Conservation (phyloP, 2,113 vertebrate genomes). For the Rhinichthys klamathensis region DNA sequence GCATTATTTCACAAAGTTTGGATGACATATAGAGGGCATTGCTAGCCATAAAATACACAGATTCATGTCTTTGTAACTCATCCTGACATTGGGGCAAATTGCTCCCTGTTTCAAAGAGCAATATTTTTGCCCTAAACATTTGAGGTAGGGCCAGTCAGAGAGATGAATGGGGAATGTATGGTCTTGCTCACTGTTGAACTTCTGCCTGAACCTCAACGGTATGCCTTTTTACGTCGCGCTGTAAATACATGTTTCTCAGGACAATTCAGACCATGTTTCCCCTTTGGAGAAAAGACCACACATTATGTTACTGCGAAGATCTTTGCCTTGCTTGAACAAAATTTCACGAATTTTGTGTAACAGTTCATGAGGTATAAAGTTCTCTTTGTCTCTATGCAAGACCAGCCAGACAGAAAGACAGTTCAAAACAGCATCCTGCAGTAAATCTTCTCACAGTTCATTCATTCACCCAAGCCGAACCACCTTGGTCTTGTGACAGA, state of each 20-base stretch:
- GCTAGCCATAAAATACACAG: conserved; percentile 49
- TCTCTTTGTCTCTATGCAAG: conserved; percentile 63
- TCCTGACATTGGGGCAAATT: conserved; percentile 60
- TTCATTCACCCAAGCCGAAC: conserved; percentile 63
- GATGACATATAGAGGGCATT: conserved; percentile 48
- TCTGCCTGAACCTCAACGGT: conserved; percentile 48
- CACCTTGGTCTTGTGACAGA: background rate
- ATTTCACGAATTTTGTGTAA: background rate
- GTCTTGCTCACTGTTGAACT: conserved; percentile 53
- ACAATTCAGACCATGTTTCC: conserved; percentile 26
- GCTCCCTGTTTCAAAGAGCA: conserved; percentile 49
- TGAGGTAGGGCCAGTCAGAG: conserved; percentile 43
- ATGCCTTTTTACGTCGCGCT: conserved; percentile 50
- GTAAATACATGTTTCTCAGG: conserved; percentile 44
- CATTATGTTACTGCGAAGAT: background rate
- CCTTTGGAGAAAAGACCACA: conserved; percentile 34
- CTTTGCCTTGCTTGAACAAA: background rate
- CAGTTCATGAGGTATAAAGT: conserved; percentile 57
- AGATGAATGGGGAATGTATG: conserved; percentile 56
- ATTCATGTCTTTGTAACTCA: conserved; percentile 58
- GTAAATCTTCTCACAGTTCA: conserved; percentile 74
- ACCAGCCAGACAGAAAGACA: conserved; percentile 52
- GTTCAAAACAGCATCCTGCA: conserved; percentile 44
- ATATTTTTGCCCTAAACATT: conserved; percentile 55
- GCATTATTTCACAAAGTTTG: conserved; percentile 48